phyloP scores from a whole-genome alignment of 2,888 invertebrate genomes.

The Bugulina stolonifera region DNA sequence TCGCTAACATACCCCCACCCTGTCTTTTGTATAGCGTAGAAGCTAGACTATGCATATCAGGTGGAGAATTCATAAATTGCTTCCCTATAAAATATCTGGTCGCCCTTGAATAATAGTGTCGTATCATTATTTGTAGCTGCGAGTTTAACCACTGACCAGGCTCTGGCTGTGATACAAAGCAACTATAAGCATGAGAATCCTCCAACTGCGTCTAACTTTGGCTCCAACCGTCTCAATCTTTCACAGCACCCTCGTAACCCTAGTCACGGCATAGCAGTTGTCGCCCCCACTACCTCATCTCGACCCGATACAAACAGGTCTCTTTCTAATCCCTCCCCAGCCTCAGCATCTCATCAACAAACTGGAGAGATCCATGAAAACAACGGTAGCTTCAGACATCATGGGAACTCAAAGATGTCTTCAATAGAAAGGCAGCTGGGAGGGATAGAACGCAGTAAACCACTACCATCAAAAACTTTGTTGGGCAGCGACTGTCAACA shows the following conservation, averaged over 20 bases:
- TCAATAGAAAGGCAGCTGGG: too few relatives aligned
- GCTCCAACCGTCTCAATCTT: not conserved
- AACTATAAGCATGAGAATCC: not conserved
- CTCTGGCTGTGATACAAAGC: not conserved
- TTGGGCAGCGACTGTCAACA: too few relatives aligned
- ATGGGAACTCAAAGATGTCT: not conserved
- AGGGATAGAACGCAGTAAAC: too few relatives aligned
- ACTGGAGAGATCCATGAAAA: not conserved
- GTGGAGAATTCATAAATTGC: too few relatives aligned
- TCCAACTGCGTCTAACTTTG: not conserved
- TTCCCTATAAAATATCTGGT: too few relatives aligned
- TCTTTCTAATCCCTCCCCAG: not conserved
- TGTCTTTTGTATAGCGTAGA: too few relatives aligned
- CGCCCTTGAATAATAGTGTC: too few relatives aligned
- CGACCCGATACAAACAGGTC: not conserved
- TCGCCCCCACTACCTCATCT: not conserved
- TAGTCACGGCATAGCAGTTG: not conserved
- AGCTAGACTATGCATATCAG: too few relatives aligned
- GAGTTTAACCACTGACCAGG: not conserved
- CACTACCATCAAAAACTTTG: too few relatives aligned
- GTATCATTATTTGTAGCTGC: too few relatives aligned
- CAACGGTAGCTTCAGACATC: not conserved
- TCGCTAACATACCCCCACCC: too few relatives aligned
- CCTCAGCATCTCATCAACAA: not conserved
- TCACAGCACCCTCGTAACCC: not conserved